Evolutionary conservation across 2,113 vertebrate genomes (phyloP).

Genomic region (Phoxinus phoxinus): DNA sequence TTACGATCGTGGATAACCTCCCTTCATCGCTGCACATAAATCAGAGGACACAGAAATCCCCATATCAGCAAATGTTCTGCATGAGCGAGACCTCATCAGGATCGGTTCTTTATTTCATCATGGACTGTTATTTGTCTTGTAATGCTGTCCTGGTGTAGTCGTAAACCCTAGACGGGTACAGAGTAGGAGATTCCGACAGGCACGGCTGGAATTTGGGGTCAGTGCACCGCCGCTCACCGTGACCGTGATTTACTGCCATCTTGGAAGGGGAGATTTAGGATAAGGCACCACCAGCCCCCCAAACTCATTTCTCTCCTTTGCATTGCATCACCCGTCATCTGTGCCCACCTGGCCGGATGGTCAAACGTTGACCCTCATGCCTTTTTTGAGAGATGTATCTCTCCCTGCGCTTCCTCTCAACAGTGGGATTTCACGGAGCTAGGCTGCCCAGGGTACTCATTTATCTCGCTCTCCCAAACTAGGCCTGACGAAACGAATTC

Average conservation of each 20-base stretch:
- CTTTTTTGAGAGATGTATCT: not conserved
- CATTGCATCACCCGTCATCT: constrained; percentile 51
- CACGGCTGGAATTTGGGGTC: constrained; percentile 31
- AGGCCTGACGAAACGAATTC: constrained; percentile 60
- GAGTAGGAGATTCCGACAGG: constrained; percentile 31
- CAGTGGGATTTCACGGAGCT: constrained; percentile 27
- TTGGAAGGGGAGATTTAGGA: constrained; percentile 44
- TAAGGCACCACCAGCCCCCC: constrained; percentile 56
- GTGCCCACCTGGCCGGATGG: not conserved
- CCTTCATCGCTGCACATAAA: not conserved
- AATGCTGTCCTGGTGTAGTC: not conserved
- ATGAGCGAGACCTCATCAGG: constrained; percentile 19
- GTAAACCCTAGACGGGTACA: not conserved
- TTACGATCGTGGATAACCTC: constrained; percentile 3
- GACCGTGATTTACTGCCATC: constrained; percentile 52
- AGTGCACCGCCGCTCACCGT: constrained; percentile 48
- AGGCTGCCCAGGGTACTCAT: constrained; percentile 54
- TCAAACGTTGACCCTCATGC: not conserved
- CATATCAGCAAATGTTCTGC: not conserved
- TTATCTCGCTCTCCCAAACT: constrained; percentile 59
- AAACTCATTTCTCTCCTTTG: constrained; percentile 48
- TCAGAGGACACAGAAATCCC: not conserved
- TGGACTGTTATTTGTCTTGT: constrained; percentile 26
- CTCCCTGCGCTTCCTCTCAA: not conserved
- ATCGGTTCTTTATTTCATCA: not conserved